These are phyloP conservation scores for Heteractis magnifica DNA, from an alignment of 92 coral and sea anemone genomes.

Conservation along the genomic window DNA sequence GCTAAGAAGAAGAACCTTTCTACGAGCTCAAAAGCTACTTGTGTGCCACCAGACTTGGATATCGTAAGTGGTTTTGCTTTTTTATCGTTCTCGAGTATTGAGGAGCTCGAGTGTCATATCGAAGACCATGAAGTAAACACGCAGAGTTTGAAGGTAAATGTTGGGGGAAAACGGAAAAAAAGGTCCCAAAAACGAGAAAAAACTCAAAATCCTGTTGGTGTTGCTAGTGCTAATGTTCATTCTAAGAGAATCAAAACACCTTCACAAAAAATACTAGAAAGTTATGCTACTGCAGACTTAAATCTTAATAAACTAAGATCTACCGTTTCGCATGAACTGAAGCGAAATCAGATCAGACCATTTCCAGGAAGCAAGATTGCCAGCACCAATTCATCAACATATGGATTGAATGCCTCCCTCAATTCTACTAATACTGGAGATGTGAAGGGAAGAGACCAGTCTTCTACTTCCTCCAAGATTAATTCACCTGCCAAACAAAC, in stretches of 20 bases:
- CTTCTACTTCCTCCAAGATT: not conserved
- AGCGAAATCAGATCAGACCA: conserved; percentile 5
- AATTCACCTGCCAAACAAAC: not conserved
- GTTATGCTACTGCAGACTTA: conserved; percentile 29
- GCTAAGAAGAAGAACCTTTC: conserved; percentile 46
- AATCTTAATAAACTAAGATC: not conserved
- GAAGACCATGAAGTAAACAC: conserved; percentile 63
- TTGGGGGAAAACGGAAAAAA: conserved; percentile 56
- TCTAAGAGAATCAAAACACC: conserved; percentile 32
- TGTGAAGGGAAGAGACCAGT: not conserved
- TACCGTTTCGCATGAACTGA: not conserved
- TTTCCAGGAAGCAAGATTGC: not conserved
- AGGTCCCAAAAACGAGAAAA: not conserved
- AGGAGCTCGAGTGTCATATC: conserved; percentile 74
- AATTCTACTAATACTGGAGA: not conserved
- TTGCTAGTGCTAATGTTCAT: not conserved
- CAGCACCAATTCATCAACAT: not conserved
- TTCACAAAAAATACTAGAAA: conserved; percentile 35
- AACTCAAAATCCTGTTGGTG: not conserved
- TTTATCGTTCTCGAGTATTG: conserved; percentile 62
- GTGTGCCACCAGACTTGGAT: conserved; percentile 66
- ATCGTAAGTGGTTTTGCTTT: conserved; percentile 83
- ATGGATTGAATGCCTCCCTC: not conserved
- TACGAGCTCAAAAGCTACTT: conserved; percentile 25
- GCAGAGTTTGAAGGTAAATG: conserved; percentile 57